Conservation (phyloP, 2,797 vertebrate species). For the Phalloptychus januarius region DNA sequence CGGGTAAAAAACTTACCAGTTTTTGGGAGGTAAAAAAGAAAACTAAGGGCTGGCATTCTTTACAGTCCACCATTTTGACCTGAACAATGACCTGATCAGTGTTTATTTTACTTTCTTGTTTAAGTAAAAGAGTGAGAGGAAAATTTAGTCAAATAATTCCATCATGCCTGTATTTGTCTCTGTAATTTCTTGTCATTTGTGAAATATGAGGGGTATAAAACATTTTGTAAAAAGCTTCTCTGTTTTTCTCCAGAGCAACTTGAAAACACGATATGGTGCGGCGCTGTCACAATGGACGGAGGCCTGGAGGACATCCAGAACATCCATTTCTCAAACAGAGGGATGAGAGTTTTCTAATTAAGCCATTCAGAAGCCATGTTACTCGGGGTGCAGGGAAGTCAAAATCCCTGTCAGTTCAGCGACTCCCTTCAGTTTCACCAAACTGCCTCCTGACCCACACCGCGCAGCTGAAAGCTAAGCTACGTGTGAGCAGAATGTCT, state of each 20-base stretch:
- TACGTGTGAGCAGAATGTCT: slow-evolving; percentile 41
- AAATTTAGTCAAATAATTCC: not conserved
- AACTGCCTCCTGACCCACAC: slow-evolving; percentile 49
- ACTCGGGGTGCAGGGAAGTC: slow-evolving; percentile 24
- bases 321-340: slow-evolving; percentile 15
- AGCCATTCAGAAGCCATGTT: slow-evolving; percentile 22
- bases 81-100: too few species aligned
- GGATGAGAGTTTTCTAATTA: slow-evolving; percentile 35
- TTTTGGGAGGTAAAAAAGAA: too few species aligned
- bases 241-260: not conserved
- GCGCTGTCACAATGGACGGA: slow-evolving; percentile 3
- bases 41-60: too few species aligned
- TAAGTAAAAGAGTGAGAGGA: not conserved
- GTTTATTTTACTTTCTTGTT: not conserved
- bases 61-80: too few species aligned
- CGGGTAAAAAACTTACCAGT: too few species aligned
- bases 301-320: not conserved
- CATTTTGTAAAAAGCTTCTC: not conserved
- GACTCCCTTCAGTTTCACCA: slow-evolving; percentile 33
- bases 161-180: not conserved
- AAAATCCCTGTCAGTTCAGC: slow-evolving; percentile 17
- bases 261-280: not conserved
- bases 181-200: not conserved
- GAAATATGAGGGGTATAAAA: not conserved
- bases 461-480: slow-evolving; percentile 42